These are phyloP conservation scores for Indicator indicator DNA, from an alignment of 2,113 vertebrate species.

Conservation along the genomic window DNA sequence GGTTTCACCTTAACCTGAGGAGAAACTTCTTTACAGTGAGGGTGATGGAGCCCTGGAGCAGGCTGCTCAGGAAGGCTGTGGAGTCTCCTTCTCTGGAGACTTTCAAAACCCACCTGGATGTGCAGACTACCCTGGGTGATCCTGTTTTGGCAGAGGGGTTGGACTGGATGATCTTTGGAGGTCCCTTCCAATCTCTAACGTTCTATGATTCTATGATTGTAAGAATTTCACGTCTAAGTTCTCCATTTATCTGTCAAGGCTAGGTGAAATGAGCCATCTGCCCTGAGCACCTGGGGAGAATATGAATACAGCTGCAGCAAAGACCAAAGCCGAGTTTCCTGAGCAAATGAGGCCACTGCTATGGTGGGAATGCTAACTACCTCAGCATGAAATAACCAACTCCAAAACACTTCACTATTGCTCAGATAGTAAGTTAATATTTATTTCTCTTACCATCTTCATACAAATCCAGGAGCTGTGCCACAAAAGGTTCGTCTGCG, in stretches of 20 bases:
- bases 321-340: background rate
- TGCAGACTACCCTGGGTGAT: no score
- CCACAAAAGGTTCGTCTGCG: conserved; percentile 86
- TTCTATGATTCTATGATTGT: background rate
- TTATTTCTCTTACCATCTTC: conserved; percentile 83
- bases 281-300: background rate
- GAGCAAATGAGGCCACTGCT: background rate
- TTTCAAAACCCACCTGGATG: no score
- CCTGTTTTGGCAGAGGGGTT: no score
- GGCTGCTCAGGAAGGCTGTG: no score
- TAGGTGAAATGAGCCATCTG: background rate
- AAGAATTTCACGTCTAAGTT: background rate
- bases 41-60: no score
- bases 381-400: background rate
- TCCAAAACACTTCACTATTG: background rate
- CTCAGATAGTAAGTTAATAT: background rate
- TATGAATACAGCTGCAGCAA: background rate
- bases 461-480: conserved; percentile 83
- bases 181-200: no score
- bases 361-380: background rate
- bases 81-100: no score
- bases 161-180: no score
- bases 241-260: background rate
- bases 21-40: no score
- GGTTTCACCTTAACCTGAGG: no score